A percentile compares a stretch with the other conserved stretches of the same genome.
Evolutionary conservation across 2,888 invertebrate species (phyloP).

Genomic region (Gymnocheta viridis): DNA sequence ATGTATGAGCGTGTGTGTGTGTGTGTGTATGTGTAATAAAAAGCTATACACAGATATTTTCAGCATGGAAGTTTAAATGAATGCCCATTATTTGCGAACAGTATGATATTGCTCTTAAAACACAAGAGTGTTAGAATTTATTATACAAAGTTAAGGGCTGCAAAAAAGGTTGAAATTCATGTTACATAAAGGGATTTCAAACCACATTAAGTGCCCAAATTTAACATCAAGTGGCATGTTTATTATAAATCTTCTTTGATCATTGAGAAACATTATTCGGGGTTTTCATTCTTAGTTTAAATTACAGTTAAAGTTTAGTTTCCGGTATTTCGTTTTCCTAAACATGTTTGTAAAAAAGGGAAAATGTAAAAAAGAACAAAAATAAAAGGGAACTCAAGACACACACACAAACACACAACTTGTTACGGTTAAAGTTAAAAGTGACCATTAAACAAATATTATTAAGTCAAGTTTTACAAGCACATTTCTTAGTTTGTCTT

Average conservation of each 20-base stretch:
- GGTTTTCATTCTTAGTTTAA: constrained; percentile 1
- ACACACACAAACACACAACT: not conserved
- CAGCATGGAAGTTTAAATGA: constrained; percentile 16
- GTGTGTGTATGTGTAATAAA: not conserved
- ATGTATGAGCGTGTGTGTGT: too few species aligned
- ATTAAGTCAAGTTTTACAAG: not conserved
- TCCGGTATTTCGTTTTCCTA: not conserved
- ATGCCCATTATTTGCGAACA: constrained; percentile 28
- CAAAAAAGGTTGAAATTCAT: constrained; percentile 4
- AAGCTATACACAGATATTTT: not conserved
- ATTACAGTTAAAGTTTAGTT: constrained; percentile 24
- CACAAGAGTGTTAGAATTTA: constrained; percentile 53
- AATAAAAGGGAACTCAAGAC: not conserved
- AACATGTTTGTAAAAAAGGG: not conserved
- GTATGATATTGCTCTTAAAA: constrained; percentile 29
- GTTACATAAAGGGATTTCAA: constrained; percentile 33
- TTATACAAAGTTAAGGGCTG: constrained; percentile 41
- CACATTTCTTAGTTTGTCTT: not conserved
- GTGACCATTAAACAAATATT: not conserved
- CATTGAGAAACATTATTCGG: constrained; percentile 1
- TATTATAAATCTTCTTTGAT: constrained; percentile 57
- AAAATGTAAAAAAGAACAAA: constrained; percentile 5
- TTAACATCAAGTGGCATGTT: constrained; percentile 47
- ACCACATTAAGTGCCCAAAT: constrained; percentile 62
- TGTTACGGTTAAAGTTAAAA: constrained; percentile 14